Percentiles rank a stretch among this genome's conserved stretches.
phyloP scores from a whole-genome alignment of 2,888 invertebrate species.

The Teinopalpus imperialis region DNA sequence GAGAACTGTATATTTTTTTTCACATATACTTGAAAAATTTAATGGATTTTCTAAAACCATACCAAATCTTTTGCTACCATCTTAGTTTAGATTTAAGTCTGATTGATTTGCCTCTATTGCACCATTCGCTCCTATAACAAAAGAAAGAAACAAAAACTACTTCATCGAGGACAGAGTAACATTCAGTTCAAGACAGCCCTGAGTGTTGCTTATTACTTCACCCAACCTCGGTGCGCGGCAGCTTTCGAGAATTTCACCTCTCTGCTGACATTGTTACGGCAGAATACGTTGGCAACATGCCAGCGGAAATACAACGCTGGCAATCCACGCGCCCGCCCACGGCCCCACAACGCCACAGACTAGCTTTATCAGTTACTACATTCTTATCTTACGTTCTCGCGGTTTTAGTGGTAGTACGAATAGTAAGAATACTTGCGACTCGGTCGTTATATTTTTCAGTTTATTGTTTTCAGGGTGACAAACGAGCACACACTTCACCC shows the following conservation, averaged over 20 bases:
- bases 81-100: no score
- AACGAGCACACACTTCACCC: no score
- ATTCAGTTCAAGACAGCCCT: constrained; percentile 1
- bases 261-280: constrained; percentile 24
- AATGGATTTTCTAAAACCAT: no score
- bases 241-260: constrained; percentile 24
- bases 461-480: no score
- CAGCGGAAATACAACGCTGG: constrained; percentile 16
- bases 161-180: not conserved
- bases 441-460: no score
- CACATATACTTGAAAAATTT: no score
- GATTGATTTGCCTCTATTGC: no score
- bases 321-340: not conserved
- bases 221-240: constrained; percentile 7
- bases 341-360: not conserved
- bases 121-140: not conserved
- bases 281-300: constrained; percentile 17
- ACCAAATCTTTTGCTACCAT: no score
- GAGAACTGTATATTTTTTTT: no score
- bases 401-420: no score
- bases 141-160: constrained; percentile 1
- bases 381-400: not conserved
- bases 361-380: not conserved
- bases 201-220: not conserved
- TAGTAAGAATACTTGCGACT: no score